Evolutionary conservation across 2,888 invertebrate genomes (phyloP).

Genomic region (Cantharis rustica): DNA sequence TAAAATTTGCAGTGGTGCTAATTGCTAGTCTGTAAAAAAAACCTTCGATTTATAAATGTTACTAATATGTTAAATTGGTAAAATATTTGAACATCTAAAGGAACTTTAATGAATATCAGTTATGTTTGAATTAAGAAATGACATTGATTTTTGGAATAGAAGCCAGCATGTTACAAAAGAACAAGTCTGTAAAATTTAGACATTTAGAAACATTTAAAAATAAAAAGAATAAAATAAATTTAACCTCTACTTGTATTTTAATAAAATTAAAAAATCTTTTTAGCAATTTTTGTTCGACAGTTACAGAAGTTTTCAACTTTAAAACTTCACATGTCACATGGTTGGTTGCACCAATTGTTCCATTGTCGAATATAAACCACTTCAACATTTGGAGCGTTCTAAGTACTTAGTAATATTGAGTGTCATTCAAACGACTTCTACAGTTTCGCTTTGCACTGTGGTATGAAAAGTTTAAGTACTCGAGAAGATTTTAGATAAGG

Average conservation of each 20-base stretch:
- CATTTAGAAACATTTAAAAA: not conserved
- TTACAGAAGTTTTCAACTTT: constrained; percentile 20
- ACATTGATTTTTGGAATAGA: no score
- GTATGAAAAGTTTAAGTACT: constrained; percentile 18
- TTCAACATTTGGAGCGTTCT: constrained; percentile 34
- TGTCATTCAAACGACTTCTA: constrained; percentile 23
- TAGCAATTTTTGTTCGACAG: constrained; percentile 4
- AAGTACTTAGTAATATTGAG: constrained; percentile 30
- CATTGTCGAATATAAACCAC: constrained; percentile 37
- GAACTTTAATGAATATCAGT: no score
- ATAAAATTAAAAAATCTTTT: not conserved
- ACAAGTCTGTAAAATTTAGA: not conserved
- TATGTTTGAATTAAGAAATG: no score
- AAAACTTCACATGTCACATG: constrained; percentile 30
- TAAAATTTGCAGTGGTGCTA: no score
- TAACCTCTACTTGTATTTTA: not conserved
- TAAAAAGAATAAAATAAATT: not conserved
- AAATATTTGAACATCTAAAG: no score
- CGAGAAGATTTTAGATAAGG: not conserved
- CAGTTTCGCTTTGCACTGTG: constrained; percentile 15
- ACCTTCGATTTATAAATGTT: no score
- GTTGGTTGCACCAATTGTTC: constrained; percentile 34
- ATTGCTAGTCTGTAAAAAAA: no score
- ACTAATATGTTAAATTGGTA: no score
- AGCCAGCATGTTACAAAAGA: not conserved